Evolutionary conservation across 2,888 invertebrate genomes (phyloP).

Genomic region (Heliconius ismenius): DNA sequence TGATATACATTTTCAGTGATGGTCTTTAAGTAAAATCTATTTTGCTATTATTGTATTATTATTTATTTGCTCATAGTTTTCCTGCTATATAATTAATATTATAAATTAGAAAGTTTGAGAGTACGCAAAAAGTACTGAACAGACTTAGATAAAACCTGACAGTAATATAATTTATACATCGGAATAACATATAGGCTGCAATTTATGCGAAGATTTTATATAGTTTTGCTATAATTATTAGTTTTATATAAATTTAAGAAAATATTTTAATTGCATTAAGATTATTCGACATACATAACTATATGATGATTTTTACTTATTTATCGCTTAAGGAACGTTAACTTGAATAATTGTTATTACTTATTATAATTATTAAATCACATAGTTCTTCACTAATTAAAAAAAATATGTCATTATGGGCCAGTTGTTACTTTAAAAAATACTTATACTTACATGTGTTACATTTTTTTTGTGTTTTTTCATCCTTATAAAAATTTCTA

Average conservation of each 20-base stretch:
- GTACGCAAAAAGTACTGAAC: no score
- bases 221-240: no score
- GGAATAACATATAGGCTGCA: no score
- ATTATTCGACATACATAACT: background rate
- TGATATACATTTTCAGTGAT: background rate
- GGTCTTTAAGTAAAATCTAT: background rate
- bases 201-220: no score
- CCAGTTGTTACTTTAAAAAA: no score
- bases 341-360: background rate
- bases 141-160: no score
- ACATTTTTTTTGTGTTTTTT: background rate
- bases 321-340: background rate
- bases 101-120: no score
- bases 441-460: background rate
- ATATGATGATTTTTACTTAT: background rate
- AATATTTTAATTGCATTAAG: background rate
- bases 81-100: background rate
- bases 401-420: background rate
- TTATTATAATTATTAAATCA: background rate
- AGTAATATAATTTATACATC: no score
- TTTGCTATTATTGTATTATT: background rate
- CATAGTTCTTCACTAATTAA: background rate
- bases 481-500: background rate
- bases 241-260: background rate
- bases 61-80: background rate